Evolutionary conservation across 1,140 invertebrate species (phyloP), one percentile per base, ranked within the genome.

Genomic region (Drosophila navojoa): DNA sequence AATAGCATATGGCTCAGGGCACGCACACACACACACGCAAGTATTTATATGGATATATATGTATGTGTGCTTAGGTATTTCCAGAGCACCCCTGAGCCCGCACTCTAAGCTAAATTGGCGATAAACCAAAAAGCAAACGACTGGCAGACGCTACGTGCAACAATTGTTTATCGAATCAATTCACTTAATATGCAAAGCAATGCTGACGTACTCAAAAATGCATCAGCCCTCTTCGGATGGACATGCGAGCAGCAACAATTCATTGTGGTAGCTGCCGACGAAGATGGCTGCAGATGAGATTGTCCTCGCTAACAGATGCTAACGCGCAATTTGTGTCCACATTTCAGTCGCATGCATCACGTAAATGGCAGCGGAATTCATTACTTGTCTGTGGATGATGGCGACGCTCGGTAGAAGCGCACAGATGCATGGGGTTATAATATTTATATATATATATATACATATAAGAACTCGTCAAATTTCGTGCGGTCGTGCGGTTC

Each of bases 271-370:
- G 25, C 35, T 29, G 15, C 22, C 58, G 13, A 35, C 16, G 25
- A 4, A 29, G 10, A 15, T 47, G 49, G 6, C 40, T 16, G 6
- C 11, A 47, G 40, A 69, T 76, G 74, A 80, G 72, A 73, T 69
- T 71, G 73, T 77, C 22, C 19, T 58, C 49, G 44, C 22, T 11
- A 40, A 7, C 42, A 58, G 77, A 86, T 53, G 81, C 81, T 74
- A 71, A 81, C 60, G 73, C 69, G 69, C 81, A 85, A 81, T 85
- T 86, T 85, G 79, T 77, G 81, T 80, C 69, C 71, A 70, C 66
- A 86, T 52, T 66, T 54, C 47, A 9, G 62, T 59, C 62, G 77
- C 81, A 71, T 85, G 81, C 69, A 85, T 74, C 77, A 81, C 81
- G 66, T 86, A 82, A 81, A 82, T 79, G 66, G 62, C 73, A 71